These are phyloP conservation scores for Parthenolecanium corni DNA, from an alignment of 2,888 invertebrate genomes.

Conservation along the genomic window DNA sequence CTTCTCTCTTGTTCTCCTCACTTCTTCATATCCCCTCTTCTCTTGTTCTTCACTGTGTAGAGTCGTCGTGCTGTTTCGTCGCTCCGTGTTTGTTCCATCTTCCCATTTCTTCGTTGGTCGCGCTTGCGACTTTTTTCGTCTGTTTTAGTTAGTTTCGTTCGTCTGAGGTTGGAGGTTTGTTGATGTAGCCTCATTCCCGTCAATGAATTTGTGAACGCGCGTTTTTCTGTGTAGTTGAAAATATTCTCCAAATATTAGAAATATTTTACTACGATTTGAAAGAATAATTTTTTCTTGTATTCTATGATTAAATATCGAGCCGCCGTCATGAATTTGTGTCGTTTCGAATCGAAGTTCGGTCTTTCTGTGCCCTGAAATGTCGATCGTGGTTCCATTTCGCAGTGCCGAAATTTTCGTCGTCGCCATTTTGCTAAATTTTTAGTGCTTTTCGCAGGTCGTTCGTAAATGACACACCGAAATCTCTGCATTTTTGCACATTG, in stretches of 20 bases:
- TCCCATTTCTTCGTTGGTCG: too few relatives aligned
- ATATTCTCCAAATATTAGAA: too few relatives aligned
- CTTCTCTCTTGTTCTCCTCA: not conserved
- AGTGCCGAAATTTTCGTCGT: too few relatives aligned
- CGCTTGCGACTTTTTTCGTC: too few relatives aligned
- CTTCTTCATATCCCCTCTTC: not conserved
- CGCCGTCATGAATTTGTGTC: not conserved
- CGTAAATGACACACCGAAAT: too few relatives aligned
- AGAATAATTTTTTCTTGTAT: too few relatives aligned
- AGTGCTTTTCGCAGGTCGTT: too few relatives aligned
- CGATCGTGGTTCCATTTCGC: not conserved
- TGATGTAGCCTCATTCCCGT: not conserved
- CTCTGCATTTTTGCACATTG: too few relatives aligned
- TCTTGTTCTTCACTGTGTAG: not conserved
- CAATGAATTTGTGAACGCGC: not conserved
- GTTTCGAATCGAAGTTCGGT: not conserved
- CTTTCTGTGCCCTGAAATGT: not conserved
- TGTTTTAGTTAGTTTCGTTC: not conserved
- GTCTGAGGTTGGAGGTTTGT: not conserved
- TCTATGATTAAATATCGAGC: not conserved
- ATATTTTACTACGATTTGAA: too few relatives aligned
- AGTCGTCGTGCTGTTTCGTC: not conserved
- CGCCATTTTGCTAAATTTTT: too few relatives aligned
- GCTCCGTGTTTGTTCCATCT: not conserved
- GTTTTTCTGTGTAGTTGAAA: not conserved